Evolutionary conservation across 64 coral and sea anemone species (phyloP), one percentile per base, ranked within the genome.

Genomic region (Stichodactyla helianthus): DNA sequence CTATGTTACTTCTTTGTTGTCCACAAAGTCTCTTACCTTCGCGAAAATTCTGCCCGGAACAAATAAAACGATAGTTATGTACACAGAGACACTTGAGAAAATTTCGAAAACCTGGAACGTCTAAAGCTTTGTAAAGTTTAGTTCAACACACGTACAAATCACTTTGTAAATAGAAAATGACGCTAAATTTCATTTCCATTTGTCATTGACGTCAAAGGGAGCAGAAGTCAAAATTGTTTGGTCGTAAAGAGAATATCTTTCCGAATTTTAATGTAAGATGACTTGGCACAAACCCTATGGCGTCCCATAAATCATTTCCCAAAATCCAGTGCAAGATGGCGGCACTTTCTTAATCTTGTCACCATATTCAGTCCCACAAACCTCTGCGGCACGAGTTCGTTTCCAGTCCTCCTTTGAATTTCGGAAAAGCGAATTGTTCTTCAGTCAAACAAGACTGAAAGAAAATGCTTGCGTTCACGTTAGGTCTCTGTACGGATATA

Each of bases 1-100:
- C 8, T 65, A 63, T n/a, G 16, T 63, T 63, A 63, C 60, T 12
- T 59, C 56, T 10, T 16, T 17, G 60, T 15, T 12, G 19, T 4
- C 18, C 7, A 5, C 5, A 65, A 1, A 65, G 22, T 65, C 19
- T 0, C 18, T 74, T 74, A 4, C 12, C 68, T 31, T 74, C 68
- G 1, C n/a, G 68, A 74, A 28, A 74, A 74, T 74, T 74, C 26
- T 13, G 9, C 20, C 68, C 68, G 68, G 68, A 74, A 74, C 25
- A 74, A 74, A 74, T 23, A 74, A 74, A 74, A 31, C 68, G 68
- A 31, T 74, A 74, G 68, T 31, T 35, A 74, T 74, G 68, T 74
- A 31, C 6, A 74, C 68, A 74, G 23, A 31, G 26, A 26, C 20
- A 25, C 22, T 28, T 14, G 20, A 74, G 68, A 74, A 74, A 0